A percentile compares a stretch with the other conserved stretches of the same genome.
Evolutionary conservation across 1,140 invertebrate genomes (phyloP).

Genomic region (Eupeodes corollae): DNA sequence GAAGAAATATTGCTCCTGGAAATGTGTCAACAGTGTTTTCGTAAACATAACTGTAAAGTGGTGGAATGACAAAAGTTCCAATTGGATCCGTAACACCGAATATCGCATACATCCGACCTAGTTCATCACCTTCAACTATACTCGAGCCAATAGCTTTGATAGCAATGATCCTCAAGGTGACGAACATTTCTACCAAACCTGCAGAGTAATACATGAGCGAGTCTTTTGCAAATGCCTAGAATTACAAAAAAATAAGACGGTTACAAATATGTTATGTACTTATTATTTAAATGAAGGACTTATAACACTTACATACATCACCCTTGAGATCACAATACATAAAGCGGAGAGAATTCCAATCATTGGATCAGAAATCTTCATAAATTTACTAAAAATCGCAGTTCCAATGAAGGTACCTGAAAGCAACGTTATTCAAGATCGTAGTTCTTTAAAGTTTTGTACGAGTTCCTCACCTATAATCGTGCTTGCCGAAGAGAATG

Average conservation of each 20-base stretch:
- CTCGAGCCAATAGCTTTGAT: constrained; percentile 34
- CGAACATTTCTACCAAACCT: constrained; percentile 30
- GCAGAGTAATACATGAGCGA: constrained; percentile 27
- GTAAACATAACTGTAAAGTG: constrained; percentile 29
- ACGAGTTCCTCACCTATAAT: constrained; percentile 8
- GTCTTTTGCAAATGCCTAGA: constrained; percentile 23
- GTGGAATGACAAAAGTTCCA: constrained; percentile 29
- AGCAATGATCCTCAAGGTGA: constrained; percentile 28
- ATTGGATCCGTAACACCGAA: constrained; percentile 34
- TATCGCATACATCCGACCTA: constrained; percentile 36
- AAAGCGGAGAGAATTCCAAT: constrained; percentile 29
- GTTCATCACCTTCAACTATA: constrained; percentile 29
- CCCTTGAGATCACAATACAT: constrained; percentile 22
- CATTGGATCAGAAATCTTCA: constrained; percentile 28
- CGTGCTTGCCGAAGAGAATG: constrained; percentile 19
- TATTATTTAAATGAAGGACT: not conserved
- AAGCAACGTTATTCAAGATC: not conserved
- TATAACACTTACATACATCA: constrained; percentile 22
- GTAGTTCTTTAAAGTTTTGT: not conserved
- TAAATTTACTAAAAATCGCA: constrained; percentile 28
- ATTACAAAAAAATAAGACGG: not conserved
- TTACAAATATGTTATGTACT: not conserved
- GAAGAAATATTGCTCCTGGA: constrained; percentile 31
- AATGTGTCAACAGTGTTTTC: constrained; percentile 24
- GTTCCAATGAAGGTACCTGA: constrained; percentile 33